Evolutionary conservation across 2,797 vertebrate species (phyloP), one percentile per base, ranked within the genome.

Genomic region (Gymnothorax reevesii): DNA sequence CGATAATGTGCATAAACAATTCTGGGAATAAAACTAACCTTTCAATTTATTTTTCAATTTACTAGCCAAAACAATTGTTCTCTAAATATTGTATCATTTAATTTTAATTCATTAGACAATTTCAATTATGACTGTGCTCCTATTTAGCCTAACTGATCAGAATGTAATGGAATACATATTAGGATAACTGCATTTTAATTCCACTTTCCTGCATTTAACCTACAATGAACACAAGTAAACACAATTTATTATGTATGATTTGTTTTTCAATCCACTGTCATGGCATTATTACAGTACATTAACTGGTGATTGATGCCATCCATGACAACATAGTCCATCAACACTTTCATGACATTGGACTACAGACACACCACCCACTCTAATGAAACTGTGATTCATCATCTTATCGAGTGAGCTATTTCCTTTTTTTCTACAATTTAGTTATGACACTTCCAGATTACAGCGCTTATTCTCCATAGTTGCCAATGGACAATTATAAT

Each of bases 361-460:
- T 64, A 62, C 73, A 42, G 69, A 54, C 66, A 69, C 62, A 20
- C 62, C 20, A 7, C 22, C 66, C 66, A 69, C 7, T 3, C 84
- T 75, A 60, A 55, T 62, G 13, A 71, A 71, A 71, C 73, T 49
- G 71, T 85, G 84, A 60, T 22, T 59, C 15, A 49, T 49, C 71
- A 49, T 49, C 71, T 55, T 85, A 33, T 69, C 27, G 49, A 60
- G 54, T 80, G 73, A 57, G 57, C 57, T 60, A 79, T 57, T 80
- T 27, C 42, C 84, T 60, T 57, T 59, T 60, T 80, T 27, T 79
- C 33, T 57, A 57, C 27, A 59, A 25, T 85, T 55, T 57, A 85
- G 57, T 60, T 80, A 57, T 80, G 85, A 86, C 57, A 79, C 54
- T 62, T 85, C 69, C 85, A 64, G 33, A 62, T 42, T 49, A 17